Conservation (phyloP, 2,797 vertebrate genomes). For the Pantherophis vulpinus region DNA sequence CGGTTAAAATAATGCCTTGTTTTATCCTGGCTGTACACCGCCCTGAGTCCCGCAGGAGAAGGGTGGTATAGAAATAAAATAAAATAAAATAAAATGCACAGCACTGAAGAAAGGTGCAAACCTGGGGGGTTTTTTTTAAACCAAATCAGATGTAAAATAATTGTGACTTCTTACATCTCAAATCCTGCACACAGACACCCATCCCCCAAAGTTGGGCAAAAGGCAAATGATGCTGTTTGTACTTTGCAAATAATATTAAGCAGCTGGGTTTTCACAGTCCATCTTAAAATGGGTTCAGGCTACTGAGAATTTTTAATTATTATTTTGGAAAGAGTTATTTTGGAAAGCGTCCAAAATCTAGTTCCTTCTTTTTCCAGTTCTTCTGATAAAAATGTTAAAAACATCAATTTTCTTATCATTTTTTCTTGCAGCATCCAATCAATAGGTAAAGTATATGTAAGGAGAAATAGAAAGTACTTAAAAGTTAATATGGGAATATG, state of each 20-base stretch:
- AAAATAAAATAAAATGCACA: too few species aligned
- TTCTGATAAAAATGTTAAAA: background rate
- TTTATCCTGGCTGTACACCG: too few species aligned
- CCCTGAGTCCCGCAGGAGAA: too few species aligned
- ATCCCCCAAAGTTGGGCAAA: background rate
- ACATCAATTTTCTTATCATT: background rate
- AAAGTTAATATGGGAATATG: background rate
- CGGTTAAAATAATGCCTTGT: background rate
- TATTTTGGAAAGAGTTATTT: background rate
- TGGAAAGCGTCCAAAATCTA: background rate
- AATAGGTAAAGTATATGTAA: background rate
- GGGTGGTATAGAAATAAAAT: too few species aligned
- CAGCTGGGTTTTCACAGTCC: background rate
- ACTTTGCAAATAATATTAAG: background rate
- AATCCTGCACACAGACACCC: background rate
- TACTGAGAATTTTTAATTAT: background rate
- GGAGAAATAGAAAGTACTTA: too few species aligned
- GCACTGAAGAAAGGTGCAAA: background rate
- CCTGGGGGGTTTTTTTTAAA: background rate
- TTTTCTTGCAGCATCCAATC: background rate
- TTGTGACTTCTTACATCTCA: background rate
- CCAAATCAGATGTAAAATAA: background rate
- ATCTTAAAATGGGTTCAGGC: background rate
- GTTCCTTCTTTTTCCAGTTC: background rate
- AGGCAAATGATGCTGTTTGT: background rate